Evolutionary conservation across 1,140 invertebrate genomes (phyloP).

Genomic region (Macrocentrus cingulum): DNA sequence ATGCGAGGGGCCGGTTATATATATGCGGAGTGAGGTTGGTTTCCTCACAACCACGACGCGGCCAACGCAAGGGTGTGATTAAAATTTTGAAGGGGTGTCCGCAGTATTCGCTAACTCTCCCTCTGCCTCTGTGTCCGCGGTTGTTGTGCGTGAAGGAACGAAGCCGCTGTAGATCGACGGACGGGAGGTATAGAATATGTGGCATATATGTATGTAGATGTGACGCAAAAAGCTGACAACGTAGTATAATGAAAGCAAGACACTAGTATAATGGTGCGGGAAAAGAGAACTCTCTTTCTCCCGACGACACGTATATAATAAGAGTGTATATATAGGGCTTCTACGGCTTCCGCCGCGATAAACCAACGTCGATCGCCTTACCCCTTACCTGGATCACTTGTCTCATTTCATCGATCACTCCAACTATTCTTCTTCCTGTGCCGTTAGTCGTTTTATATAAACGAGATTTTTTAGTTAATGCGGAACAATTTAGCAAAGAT

Average conservation of each 20-base stretch:
- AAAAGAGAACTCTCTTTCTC: too few species aligned
- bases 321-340: constrained; percentile 46
- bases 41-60: constrained; percentile 18
- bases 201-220: too few species aligned
- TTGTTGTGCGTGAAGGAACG: constrained; percentile 11
- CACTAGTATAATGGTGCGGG: neutral
- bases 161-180: constrained; percentile 1
- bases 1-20: neutral
- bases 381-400: constrained; percentile 53
- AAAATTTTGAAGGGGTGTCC: constrained; percentile 23
- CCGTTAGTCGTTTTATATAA: too few species aligned
- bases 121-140: constrained; percentile 7
- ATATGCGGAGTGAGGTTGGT: constrained; percentile 14
- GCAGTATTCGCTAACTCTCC: constrained; percentile 10
- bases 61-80: constrained; percentile 22
- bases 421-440: too few species aligned
- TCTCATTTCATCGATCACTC: constrained; percentile 40
- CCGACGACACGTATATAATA: too few species aligned
- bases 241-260: neutral
- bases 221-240: neutral
- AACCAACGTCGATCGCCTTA: constrained; percentile 59
- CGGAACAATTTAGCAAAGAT: too few species aligned
- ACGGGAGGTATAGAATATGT: neutral
- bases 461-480: too few species aligned
- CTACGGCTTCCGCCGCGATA: constrained; percentile 52